Evolutionary conservation across 2,888 invertebrate genomes (phyloP), one percentile per base, ranked within the genome.

Genomic region (Lydus trimaculatus): DNA sequence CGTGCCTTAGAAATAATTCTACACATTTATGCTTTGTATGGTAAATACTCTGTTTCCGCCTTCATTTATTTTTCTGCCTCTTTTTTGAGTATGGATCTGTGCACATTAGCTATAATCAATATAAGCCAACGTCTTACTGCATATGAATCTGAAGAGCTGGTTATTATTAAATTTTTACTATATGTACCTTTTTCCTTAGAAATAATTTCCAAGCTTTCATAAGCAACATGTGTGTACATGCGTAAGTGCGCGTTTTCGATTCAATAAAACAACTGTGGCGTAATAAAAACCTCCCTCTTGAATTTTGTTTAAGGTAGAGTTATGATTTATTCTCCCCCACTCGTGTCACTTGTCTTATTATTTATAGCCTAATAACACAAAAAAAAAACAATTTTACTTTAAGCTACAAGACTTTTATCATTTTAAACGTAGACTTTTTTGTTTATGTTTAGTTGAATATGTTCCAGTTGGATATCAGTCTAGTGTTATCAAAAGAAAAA

Each of bases 241-340:
- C 5, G 43, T 43, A 7, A 2, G 48, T 8, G 20, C 11, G 20
- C 15, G 5, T 43, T 25, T 56, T 56, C 56, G 15, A 25, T 25
- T 56, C 56, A 56, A 56, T 25, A 8, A 23, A 56, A 56, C 56
- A 56, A 56, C 25, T 56, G 56, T 25, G 13, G 11, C 25, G 56
- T 15, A 56, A 56, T 56, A 56, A 56, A 56, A 56, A 25, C 25
- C 20, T n/a, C 48, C 48, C 1, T 13, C 17, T 1, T 13, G 7
- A 43, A 43, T 20, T 48, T 5, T 15, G 31, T 23, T 31, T 36
- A 71, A 58, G 65, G 70, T 63, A 43, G 63, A 61, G 64, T 71
- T 73, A 65, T 74, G 74, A 74, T 71, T 72, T 71, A 74, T 74
- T 43, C 64, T 60, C 68, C 71, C 66, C 23, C 71, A 58, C n/a